Conservation (phyloP, 2,888 invertebrate species). For the Entomobrya proxima region DNA sequence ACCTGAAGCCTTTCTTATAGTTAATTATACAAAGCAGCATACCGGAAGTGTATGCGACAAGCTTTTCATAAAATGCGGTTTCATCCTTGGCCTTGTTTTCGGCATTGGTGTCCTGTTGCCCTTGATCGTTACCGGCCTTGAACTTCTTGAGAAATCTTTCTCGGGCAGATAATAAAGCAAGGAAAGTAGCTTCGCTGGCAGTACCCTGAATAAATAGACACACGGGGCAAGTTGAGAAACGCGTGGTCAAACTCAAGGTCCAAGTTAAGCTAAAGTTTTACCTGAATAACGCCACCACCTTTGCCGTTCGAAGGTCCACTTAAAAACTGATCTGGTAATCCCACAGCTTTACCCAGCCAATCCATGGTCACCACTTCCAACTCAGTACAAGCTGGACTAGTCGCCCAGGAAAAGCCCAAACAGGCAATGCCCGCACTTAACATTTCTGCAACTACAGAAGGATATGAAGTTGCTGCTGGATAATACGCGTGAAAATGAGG, state of each 20-base stretch:
- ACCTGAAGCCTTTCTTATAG: too few relatives aligned
- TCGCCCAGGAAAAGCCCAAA: constrained; percentile 97
- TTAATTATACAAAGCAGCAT: too few relatives aligned
- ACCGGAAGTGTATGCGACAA: constrained; percentile 91
- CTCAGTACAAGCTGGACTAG: constrained; percentile 97
- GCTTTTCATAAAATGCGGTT: constrained; percentile 84
- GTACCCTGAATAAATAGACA: too few relatives aligned
- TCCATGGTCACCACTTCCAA: constrained; percentile 96
- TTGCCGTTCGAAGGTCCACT: constrained; percentile 85
- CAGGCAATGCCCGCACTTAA: constrained; percentile 96
- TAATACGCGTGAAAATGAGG: constrained; percentile 96
- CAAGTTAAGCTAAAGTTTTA: too few relatives aligned
- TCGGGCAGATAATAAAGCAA: constrained; percentile 93
- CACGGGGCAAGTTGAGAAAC: too few relatives aligned
- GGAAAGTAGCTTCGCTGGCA: constrained; percentile 95
- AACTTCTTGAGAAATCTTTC: constrained; percentile 85
- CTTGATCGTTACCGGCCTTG: too few relatives aligned
- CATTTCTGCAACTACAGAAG: constrained; percentile 96
- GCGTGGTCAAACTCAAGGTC: too few relatives aligned
- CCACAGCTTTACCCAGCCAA: constrained; percentile 96
- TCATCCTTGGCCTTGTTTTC: constrained; percentile 85
- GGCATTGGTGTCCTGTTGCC: too few relatives aligned
- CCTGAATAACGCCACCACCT: constrained; percentile 92
- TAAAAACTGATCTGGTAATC: constrained; percentile 89
- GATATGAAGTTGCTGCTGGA: constrained; percentile 86